phyloP scores from a whole-genome alignment of 2,888 invertebrate species.

The Smittia aterrima region DNA sequence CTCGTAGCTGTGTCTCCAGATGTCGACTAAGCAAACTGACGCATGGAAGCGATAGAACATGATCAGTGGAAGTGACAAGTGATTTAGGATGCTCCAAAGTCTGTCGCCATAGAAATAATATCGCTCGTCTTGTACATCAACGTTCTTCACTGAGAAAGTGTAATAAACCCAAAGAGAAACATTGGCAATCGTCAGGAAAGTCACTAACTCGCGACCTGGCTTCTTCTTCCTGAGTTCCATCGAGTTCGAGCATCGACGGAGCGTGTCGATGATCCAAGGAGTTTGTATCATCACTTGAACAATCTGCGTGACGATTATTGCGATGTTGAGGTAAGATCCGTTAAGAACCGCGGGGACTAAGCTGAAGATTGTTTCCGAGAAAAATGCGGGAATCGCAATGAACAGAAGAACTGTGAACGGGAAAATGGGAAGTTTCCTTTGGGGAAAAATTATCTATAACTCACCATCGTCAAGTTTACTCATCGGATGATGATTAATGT shows the following conservation, averaged over 20 bases:
- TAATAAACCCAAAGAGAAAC: slow-evolving; percentile 75
- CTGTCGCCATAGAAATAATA: slow-evolving; percentile 66
- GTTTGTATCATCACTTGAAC: slow-evolving; percentile 72
- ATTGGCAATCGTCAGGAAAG: slow-evolving; percentile 73
- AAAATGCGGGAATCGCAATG: slow-evolving; percentile 70
- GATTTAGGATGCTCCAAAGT: slow-evolving; percentile 70
- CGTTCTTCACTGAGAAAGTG: slow-evolving; percentile 63
- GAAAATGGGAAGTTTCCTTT: slow-evolving; percentile 60
- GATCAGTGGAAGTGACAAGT: slow-evolving; percentile 69
- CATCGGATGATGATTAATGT: slow-evolving; percentile 64
- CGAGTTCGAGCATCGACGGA: slow-evolving; percentile 70
- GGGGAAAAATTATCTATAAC: background rate
- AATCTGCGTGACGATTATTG: too few relatives aligned
- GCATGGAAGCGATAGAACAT: slow-evolving; percentile 78
- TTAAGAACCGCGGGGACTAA: slow-evolving; percentile 64
- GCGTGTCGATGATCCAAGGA: slow-evolving; percentile 68
- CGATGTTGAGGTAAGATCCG: slow-evolving; percentile 56
- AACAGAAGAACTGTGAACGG: slow-evolving; percentile 68
- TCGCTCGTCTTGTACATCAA: slow-evolving; percentile 53
- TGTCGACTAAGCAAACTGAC: slow-evolving; percentile 74
- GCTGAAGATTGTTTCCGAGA: slow-evolving; percentile 67
- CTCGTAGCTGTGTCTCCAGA: slow-evolving; percentile 74
- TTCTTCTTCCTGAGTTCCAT: slow-evolving; percentile 63
- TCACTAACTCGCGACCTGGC: slow-evolving; percentile 72
- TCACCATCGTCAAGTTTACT: background rate